phyloP scores from a whole-genome alignment of 2,888 invertebrate species.

The Pheosia tremula region DNA sequence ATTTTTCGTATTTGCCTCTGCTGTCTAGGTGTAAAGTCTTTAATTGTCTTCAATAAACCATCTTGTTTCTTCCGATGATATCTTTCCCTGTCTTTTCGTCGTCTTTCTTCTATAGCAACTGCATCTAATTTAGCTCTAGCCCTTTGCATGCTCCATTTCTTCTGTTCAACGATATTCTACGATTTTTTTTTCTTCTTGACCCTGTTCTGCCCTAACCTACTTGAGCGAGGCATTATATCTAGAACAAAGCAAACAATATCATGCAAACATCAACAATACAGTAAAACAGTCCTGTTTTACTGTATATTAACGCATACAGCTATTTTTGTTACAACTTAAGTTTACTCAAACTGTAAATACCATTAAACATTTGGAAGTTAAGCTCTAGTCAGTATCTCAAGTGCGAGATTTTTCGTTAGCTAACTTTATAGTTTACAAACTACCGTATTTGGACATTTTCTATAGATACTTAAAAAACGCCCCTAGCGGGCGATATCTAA shows the following conservation, averaged over 20 bases:
- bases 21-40: constrained; percentile 25
- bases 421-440: too few relatives aligned
- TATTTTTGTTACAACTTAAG: too few relatives aligned
- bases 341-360: too few relatives aligned
- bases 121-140: constrained; percentile 2
- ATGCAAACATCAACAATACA: too few relatives aligned
- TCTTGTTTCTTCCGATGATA: constrained; percentile 26
- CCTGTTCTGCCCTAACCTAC: neutral
- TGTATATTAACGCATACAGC: too few relatives aligned
- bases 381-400: too few relatives aligned
- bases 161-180: constrained; percentile 10
- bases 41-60: constrained; percentile 22
- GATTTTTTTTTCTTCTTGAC: neutral
- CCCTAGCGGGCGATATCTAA: too few relatives aligned
- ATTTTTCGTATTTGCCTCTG: constrained; percentile 24
- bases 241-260: neutral
- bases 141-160: constrained; percentile 4
- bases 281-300: too few relatives aligned
- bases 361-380: too few relatives aligned
- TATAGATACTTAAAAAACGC: too few relatives aligned
- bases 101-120: constrained; percentile 6
- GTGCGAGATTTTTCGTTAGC: too few relatives aligned
- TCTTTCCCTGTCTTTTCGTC: constrained; percentile 22
- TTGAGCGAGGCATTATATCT: neutral
- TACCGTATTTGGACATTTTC: too few relatives aligned